Conservation (phyloP, 2,797 vertebrate genomes). For the Diglossa cyanea region DNA sequence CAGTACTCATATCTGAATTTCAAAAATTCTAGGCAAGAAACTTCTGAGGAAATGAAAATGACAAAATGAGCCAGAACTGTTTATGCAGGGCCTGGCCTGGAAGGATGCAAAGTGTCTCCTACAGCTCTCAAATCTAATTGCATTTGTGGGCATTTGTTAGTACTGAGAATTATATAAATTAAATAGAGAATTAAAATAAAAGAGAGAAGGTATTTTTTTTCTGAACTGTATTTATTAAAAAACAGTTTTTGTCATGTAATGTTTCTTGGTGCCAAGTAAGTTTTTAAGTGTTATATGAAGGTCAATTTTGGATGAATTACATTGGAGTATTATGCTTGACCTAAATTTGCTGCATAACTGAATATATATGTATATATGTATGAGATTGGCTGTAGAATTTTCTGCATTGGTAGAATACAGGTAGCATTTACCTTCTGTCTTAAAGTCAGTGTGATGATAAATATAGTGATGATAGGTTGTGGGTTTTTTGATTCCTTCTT, state of each 20-base stretch:
- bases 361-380: neutral
- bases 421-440: neutral
- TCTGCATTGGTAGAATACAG: neutral
- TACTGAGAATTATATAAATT: neutral
- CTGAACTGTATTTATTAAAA: slow-evolving; percentile 9
- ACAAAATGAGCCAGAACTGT: neutral
- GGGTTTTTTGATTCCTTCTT: neutral
- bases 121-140: neutral
- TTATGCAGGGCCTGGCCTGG: neutral
- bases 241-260: slow-evolving; percentile 13
- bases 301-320: neutral
- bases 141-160: neutral
- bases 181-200: neutral
- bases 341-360: neutral
- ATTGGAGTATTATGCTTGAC: neutral
- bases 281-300: neutral
- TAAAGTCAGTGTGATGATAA: neutral
- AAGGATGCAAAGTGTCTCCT: neutral
- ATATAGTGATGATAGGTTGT: neutral
- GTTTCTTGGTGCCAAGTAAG: neutral
- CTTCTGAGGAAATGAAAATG: neutral
- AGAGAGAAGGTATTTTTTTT: slow-evolving; percentile 17
- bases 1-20: neutral
- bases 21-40: neutral
- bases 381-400: neutral